These are phyloP conservation scores for Agriotes lineatus DNA, from an alignment of 2,888 invertebrate genomes.

Conservation along the genomic window DNA sequence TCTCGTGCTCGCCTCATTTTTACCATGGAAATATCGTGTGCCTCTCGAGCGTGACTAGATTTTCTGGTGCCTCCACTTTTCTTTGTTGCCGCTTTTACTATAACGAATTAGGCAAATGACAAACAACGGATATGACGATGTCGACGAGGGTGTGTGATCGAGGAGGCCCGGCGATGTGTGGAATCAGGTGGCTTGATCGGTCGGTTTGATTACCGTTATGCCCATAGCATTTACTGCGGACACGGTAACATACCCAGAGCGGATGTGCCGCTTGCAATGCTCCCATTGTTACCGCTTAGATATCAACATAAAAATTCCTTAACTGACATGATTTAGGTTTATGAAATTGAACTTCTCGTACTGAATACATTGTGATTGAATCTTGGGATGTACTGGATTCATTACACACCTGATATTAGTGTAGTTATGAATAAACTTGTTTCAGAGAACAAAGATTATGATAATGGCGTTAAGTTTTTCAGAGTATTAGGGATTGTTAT, in stretches of 20 bases:
- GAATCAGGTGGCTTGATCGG: slow-evolving; percentile 27
- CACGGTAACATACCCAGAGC: slow-evolving; percentile 41
- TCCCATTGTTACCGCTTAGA: slow-evolving; percentile 36
- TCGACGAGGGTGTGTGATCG: slow-evolving; percentile 18
- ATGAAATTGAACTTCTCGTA: neutral
- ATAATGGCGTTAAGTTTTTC: too few species aligned
- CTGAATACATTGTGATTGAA: too few species aligned
- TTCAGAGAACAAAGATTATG: too few species aligned
- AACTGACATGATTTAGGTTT: slow-evolving; percentile 6
- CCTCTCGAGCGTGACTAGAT: slow-evolving; percentile 6
- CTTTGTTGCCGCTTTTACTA: neutral
- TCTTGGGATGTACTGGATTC: too few species aligned
- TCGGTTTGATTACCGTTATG: slow-evolving; percentile 33
- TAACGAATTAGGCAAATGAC: neutral
- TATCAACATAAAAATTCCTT: slow-evolving; percentile 6
- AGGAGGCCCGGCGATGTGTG: neutral
- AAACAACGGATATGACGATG: slow-evolving; percentile 15
- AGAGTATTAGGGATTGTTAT: too few species aligned
- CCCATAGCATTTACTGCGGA: slow-evolving; percentile 35
- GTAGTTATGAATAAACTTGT: too few species aligned
- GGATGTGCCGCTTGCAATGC: slow-evolving; percentile 40
- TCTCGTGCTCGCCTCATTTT: neutral
- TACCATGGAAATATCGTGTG: neutral
- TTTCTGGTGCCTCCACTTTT: slow-evolving; percentile 6
- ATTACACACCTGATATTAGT: too few species aligned